A percentile compares a stretch with the other conserved stretches of the same genome.
Conservation (phyloP, 2,797 vertebrate species). For the Sphenopsis melanotis region DNA sequence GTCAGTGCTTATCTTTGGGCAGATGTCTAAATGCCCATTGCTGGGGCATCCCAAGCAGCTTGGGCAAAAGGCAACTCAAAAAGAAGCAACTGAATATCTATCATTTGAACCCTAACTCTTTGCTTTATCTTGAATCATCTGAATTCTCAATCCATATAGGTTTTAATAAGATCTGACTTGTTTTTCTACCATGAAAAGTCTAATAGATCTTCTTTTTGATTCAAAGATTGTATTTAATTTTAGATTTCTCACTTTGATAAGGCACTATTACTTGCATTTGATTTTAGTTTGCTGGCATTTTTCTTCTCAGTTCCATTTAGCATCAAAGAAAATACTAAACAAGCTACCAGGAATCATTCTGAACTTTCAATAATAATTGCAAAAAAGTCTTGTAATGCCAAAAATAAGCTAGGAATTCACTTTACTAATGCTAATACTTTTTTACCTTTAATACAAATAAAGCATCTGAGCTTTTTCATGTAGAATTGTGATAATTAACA, state of each 20-base stretch:
- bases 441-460: neutral
- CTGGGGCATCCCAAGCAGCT: neutral
- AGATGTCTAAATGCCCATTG: neutral
- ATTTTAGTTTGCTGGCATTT: slow-evolving; percentile 7
- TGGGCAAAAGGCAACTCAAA: neutral
- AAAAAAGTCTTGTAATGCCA: neutral
- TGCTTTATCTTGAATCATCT: neutral
- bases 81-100: neutral
- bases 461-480: neutral
- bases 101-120: neutral
- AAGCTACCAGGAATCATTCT: neutral
- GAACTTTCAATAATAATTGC: neutral
- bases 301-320: neutral
- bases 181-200: neutral
- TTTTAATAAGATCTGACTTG: neutral
- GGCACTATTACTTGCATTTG: neutral
- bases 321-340: neutral
- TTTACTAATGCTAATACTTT: neutral
- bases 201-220: neutral
- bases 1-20: neutral
- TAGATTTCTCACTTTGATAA: slow-evolving; percentile 15
- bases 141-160: neutral
- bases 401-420: neutral
- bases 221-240: slow-evolving; percentile 37
- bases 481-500: slow-evolving; percentile 56